phyloP scores from a whole-genome alignment of 2,888 invertebrate genomes.

The Crioceris asparagi region DNA sequence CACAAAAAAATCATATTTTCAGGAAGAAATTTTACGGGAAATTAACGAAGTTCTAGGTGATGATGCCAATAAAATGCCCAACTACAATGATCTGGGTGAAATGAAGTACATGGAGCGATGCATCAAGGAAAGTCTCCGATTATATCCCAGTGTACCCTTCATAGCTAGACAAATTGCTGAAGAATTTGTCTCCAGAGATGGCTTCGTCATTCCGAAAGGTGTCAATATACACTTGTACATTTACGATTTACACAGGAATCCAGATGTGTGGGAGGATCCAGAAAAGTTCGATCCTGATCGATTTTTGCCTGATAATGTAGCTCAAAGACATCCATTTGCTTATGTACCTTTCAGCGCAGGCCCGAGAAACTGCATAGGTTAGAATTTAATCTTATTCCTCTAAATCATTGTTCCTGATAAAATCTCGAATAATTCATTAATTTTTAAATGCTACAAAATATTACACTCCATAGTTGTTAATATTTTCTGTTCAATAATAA shows the following conservation, averaged over 20 bases:
- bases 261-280: constrained; percentile 52
- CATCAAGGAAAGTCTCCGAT: constrained; percentile 28
- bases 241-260: constrained; percentile 54
- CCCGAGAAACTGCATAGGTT: constrained; percentile 58
- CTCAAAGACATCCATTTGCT: constrained; percentile 48
- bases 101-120: constrained; percentile 32
- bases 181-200: constrained; percentile 19
- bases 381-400: constrained; percentile 1
- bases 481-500: too few species aligned
- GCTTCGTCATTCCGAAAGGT: constrained; percentile 40
- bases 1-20: too few species aligned
- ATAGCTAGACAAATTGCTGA: constrained; percentile 20
- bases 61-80: too few species aligned
- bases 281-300: constrained; percentile 58
- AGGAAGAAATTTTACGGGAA: too few species aligned
- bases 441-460: too few species aligned
- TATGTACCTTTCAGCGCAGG: constrained; percentile 61
- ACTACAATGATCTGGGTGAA: constrained; percentile 25
- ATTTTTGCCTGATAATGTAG: constrained; percentile 50
- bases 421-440: too few species aligned
- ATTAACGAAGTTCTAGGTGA: too few species aligned
- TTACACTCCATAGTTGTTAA: too few species aligned
- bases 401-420: too few species aligned
- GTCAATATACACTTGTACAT: constrained; percentile 46
- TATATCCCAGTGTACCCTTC: constrained; percentile 30